Evolutionary conservation across 2,888 invertebrate genomes (phyloP).

Genomic region (Malthinus seriepunctatus): DNA sequence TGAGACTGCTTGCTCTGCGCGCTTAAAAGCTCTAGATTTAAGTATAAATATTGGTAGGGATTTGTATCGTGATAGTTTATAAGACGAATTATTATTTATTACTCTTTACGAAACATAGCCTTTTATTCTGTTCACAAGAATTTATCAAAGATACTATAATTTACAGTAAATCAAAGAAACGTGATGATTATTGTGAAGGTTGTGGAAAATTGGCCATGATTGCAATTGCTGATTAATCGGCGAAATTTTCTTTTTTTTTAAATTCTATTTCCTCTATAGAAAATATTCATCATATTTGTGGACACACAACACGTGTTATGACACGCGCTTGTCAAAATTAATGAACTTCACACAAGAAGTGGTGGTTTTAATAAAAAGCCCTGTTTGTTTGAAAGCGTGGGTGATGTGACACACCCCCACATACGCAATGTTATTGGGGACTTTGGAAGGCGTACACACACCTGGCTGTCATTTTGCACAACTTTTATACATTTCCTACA

Average conservation of each 20-base stretch:
- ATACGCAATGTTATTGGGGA: slow-evolving; percentile 20
- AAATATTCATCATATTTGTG: slow-evolving; percentile 7
- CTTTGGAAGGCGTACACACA: slow-evolving; percentile 45
- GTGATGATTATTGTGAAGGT: slow-evolving; percentile 11
- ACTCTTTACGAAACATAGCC: slow-evolving; percentile 1
- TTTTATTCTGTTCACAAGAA: slow-evolving; percentile 8
- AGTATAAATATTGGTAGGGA: slow-evolving; percentile 4
- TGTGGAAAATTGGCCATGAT: slow-evolving; percentile 10
- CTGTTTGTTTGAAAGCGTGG: slow-evolving; percentile 41
- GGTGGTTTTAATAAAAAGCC: slow-evolving; percentile 46
- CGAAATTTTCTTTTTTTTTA: not conserved
- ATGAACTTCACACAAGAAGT: slow-evolving; percentile 48
- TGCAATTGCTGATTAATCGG: slow-evolving; percentile 14
- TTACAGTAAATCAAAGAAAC: slow-evolving; percentile 8
- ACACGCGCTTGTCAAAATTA: slow-evolving; percentile 52
- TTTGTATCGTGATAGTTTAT: slow-evolving; percentile 20
- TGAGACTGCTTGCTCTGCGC: slow-evolving; percentile 29
- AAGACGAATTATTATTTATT: slow-evolving; percentile 20
- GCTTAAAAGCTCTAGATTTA: slow-evolving; percentile 1
- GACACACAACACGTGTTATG: slow-evolving; percentile 47
- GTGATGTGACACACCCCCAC: slow-evolving; percentile 49
- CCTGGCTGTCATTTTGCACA: slow-evolving; percentile 48
- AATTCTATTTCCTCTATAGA: not conserved
- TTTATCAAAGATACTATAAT: slow-evolving; percentile 16
- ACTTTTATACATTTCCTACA: slow-evolving; percentile 37